These are phyloP conservation scores for Atlantisia rogersi DNA, from an alignment of 2,113 vertebrate genomes.

Conservation along the genomic window DNA sequence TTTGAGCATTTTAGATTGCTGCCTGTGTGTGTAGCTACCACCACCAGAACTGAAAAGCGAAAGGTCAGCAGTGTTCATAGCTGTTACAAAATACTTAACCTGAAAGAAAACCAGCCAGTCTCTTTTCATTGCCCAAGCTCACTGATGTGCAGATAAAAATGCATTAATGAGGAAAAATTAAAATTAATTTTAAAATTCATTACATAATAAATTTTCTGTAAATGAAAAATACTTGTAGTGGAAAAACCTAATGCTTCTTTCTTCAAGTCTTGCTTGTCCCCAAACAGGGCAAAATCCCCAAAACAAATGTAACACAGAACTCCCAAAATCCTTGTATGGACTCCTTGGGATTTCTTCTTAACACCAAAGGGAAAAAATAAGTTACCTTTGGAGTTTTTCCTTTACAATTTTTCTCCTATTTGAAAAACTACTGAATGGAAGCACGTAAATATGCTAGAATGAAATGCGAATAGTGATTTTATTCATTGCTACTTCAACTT, in stretches of 20 bases:
- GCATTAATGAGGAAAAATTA: not conserved
- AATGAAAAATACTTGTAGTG: not conserved
- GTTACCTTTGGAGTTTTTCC: not conserved
- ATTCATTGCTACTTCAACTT: not conserved
- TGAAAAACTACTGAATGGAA: not conserved
- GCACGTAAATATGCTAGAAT: not conserved
- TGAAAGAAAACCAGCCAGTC: not conserved
- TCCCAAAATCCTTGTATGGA: accelerated
- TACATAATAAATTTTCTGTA: not conserved
- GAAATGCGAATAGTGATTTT: not conserved
- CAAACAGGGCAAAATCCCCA: not conserved
- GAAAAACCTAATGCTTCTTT: not conserved
- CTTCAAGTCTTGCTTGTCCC: accelerated
- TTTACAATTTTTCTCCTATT: not conserved
- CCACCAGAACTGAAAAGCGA: not conserved
- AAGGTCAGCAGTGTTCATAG: not conserved
- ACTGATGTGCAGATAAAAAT: not conserved
- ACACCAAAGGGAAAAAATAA: not conserved
- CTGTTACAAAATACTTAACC: not conserved
- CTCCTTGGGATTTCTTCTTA: not conserved
- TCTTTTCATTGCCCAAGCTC: not conserved
- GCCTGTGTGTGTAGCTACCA: not conserved
- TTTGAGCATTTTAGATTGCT: not conserved
- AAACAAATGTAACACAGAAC: not conserved
- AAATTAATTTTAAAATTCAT: not conserved